Evolutionary conservation across 2,113 vertebrate species (phyloP).

Genomic region (Fukomys damarensis): DNA sequence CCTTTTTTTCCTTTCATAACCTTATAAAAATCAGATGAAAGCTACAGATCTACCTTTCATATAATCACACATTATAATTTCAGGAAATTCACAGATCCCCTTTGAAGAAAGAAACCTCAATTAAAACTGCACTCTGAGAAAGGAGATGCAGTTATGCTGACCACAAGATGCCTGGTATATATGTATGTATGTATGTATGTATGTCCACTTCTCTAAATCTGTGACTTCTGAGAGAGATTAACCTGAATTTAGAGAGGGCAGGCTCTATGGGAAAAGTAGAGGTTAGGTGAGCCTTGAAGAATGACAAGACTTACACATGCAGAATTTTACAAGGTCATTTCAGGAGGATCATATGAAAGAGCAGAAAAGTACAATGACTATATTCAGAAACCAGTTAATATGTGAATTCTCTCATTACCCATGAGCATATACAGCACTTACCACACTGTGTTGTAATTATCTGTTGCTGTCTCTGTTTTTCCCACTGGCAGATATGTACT

Average conservation of each 20-base stretch:
- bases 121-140: not conserved
- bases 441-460: not conserved
- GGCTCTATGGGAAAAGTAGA: not conserved
- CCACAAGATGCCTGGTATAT: not conserved
- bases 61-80: not conserved
- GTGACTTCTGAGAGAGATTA: not conserved
- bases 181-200: not conserved
- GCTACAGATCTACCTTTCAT: not conserved
- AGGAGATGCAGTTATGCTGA: not conserved
- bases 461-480: conserved; percentile 7
- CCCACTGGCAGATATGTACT: not conserved
- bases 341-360: not conserved
- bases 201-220: not conserved
- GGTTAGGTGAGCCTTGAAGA: conserved; percentile 37
- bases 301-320: not conserved
- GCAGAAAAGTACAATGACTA: not conserved
- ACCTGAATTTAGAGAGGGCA: not conserved
- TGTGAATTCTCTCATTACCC: not conserved
- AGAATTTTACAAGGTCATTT: not conserved
- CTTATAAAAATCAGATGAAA: conserved; percentile 45
- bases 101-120: not conserved
- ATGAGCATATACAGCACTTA: not conserved
- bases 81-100: not conserved
- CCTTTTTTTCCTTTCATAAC: not conserved
- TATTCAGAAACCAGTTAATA: not conserved